Base-by-base conservation (phyloP, 2,888 invertebrate species). In the Luperina nickerlii region DNA sequence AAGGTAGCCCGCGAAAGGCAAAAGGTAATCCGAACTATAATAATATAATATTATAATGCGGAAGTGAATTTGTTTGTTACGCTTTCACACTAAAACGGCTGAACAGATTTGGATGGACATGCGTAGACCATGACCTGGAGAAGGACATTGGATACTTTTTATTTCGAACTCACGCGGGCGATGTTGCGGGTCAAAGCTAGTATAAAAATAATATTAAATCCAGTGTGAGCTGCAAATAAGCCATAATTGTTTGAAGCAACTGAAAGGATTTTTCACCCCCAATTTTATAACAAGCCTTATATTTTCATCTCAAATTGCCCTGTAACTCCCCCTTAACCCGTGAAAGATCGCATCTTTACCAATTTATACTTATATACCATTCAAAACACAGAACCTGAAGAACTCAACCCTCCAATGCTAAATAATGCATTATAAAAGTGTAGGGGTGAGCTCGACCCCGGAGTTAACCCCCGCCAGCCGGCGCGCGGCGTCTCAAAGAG, bases 391-490 rank as follows among this genome's bases (percentile, higher is more conserved):
- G 74, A 84, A 84, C 85, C 83, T 85, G 71, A 89, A 88, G 88
- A 88, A 87, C 78, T 70, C 82, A 89, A 84, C 88, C 89, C 87
- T 87, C 90, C 83, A 74, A 77, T 77, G 78, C 89, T 93, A 90
- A 93, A 92, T 93, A 92, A 92, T 95, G 93, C 93, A 94, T 93
- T 93, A 93, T 94, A 95, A 95, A 95, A 95, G 93, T 95, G 85
- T 85, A 86, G 90, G 90, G 90, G 83, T 78, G 82, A 78, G 65
- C 70, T 73, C 86, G 87, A 85, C 83, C 84, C 86, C 79, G 86
- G 69, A 81, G 84, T 87, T 86, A 86, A 86, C 84, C 82, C 87
- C 84, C 82, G 76, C 77, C 76, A 79, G 83, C 79, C 83, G 90
- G 84, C 32, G 32, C 32, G 32, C 32, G 32, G 32, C 90, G 90